Evolutionary conservation across 2,888 invertebrate species (phyloP).

Genomic region (Drosophila dives): DNA sequence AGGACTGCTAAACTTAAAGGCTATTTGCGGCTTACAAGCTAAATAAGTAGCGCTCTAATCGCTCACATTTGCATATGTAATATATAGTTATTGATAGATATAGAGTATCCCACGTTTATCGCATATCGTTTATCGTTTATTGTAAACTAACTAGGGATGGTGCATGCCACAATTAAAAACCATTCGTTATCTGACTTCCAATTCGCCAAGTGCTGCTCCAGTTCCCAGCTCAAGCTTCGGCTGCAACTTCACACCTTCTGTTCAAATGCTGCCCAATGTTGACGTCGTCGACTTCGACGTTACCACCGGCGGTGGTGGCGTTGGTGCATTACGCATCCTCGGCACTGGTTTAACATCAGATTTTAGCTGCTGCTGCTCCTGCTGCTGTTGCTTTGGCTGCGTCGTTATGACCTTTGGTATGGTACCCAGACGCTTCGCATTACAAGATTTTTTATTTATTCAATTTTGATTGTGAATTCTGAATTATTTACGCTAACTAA

Average conservation of each 20-base stretch:
- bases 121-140: conserved; percentile 46
- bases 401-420: conserved; percentile 81
- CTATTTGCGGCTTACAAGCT: conserved; percentile 52
- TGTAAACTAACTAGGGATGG: conserved; percentile 71
- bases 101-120: conserved; percentile 32
- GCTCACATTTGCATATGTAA: conserved; percentile 31
- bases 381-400: conserved; percentile 74
- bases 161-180: conserved; percentile 56
- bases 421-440: conserved; percentile 69
- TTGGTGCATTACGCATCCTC: conserved; percentile 84
- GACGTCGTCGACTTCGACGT: conserved; percentile 17
- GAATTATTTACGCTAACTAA: background rate
- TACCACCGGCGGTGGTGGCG: conserved; percentile 79
- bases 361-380: conserved; percentile 40
- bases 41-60: conserved; percentile 31
- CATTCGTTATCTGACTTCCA: conserved; percentile 57
- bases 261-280: conserved; percentile 48
- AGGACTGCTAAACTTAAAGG: conserved; percentile 75
- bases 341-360: conserved; percentile 77
- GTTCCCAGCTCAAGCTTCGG: conserved; percentile 1
- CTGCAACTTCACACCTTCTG: background rate
- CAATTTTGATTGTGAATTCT: background rate
- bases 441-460: conserved; percentile 44
- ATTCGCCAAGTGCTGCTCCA: conserved; percentile 34
- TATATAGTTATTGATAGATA: conserved; percentile 24